Evolutionary conservation across 2,113 vertebrate species (phyloP).

Genomic region (Antechinus flavipes): DNA sequence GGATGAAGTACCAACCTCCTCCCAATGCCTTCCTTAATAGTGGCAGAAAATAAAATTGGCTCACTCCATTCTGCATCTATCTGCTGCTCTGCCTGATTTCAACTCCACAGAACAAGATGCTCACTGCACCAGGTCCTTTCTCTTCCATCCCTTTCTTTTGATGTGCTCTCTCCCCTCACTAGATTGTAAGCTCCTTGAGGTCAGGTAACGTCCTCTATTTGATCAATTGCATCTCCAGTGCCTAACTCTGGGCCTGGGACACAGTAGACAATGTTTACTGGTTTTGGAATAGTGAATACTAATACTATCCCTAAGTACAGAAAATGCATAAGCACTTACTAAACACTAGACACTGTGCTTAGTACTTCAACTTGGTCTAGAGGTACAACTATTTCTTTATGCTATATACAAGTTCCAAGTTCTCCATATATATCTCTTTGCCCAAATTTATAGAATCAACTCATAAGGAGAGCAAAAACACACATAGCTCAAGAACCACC

Average conservation of each 20-base stretch:
- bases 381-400: conserved; percentile 48
- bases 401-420: conserved; percentile 37
- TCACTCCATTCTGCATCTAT: not conserved
- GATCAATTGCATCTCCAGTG: not conserved
- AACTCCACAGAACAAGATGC: not conserved
- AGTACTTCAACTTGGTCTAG: not conserved
- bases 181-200: not conserved
- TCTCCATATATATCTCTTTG: not conserved
- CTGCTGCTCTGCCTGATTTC: not conserved
- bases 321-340: no score
- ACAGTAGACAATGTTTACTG: not conserved
- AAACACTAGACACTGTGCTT: not conserved
- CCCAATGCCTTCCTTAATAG: not conserved
- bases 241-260: not conserved
- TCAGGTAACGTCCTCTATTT: conserved; percentile 41
- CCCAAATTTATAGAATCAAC: conserved; percentile 18
- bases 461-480: not conserved
- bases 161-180: not conserved
- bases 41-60: not conserved
- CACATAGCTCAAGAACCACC: not conserved
- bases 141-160: not conserved
- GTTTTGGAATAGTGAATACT: no score
- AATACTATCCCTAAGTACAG: no score
- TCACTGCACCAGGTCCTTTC: no score
- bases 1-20: not conserved